These are phyloP conservation scores for Poeciliopsis turrubarensis DNA, from an alignment of 2,113 vertebrate genomes.

Conservation along the genomic window DNA sequence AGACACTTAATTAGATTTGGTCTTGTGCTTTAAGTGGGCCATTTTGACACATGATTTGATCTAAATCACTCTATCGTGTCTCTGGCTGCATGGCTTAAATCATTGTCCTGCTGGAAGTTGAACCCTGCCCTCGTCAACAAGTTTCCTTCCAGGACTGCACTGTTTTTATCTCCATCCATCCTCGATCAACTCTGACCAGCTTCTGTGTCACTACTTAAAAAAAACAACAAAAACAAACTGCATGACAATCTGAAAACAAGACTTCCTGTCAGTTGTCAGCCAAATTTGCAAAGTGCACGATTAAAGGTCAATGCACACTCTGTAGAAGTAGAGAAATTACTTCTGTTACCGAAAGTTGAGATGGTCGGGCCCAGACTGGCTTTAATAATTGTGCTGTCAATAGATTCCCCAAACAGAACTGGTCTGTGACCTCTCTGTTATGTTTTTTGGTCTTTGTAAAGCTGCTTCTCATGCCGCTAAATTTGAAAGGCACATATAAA, in stretches of 20 bases:
- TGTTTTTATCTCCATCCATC: neutral
- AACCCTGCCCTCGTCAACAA: neutral
- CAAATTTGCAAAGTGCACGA: no score
- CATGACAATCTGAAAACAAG: neutral
- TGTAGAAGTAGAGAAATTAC: neutral
- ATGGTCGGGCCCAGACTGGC: neutral
- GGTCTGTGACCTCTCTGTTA: neutral
- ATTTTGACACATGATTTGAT: neutral
- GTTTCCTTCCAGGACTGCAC: neutral
- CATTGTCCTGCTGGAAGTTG: neutral
- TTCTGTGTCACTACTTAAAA: neutral
- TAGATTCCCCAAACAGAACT: no score
- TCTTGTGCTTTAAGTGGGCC: neutral
- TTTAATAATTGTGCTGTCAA: no score
- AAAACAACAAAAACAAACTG: neutral
- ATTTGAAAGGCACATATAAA: no score
- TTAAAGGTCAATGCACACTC: no score
- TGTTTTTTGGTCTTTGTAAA: neutral
- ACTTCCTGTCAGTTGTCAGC: neutral
- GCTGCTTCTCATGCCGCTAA: neutral
- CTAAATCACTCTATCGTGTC: neutral
- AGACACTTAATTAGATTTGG: neutral
- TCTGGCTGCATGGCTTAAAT: neutral
- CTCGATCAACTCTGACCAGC: neutral
- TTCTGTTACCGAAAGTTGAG: neutral